These are phyloP conservation scores for Corbicula japonica DNA, from an alignment of 2,888 invertebrate genomes.

Conservation along the genomic window DNA sequence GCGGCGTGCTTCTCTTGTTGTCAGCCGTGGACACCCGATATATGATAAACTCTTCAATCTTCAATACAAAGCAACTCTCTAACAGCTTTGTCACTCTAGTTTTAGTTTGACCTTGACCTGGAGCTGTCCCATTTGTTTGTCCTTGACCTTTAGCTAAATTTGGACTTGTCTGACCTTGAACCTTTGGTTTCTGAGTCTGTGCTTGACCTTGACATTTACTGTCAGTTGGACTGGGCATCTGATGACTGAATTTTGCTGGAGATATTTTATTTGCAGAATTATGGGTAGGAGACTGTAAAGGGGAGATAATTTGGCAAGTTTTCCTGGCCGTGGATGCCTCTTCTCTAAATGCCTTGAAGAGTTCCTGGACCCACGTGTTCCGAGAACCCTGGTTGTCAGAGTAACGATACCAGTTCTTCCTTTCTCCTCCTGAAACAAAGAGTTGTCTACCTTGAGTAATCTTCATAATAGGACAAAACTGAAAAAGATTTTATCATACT, in stretches of 20 bases:
- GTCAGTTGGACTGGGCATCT: neutral
- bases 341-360: slow-evolving; percentile 93
- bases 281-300: slow-evolving; percentile 71
- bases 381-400: slow-evolving; percentile 90
- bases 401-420: slow-evolving; percentile 96
- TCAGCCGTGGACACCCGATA: slow-evolving; percentile 93
- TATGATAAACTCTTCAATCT: slow-evolving; percentile 96
- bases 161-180: slow-evolving; percentile 36
- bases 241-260: slow-evolving; percentile 6
- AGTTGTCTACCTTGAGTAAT: too few species aligned
- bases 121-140: slow-evolving; percentile 31
- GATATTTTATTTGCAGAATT: slow-evolving; percentile 19
- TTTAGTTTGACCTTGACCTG: slow-evolving; percentile 40
- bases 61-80: slow-evolving; percentile 95
- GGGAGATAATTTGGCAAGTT: slow-evolving; percentile 71
- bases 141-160: slow-evolving; percentile 33
- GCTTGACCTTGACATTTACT: neutral
- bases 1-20: slow-evolving; percentile 88
- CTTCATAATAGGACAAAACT: too few species aligned
- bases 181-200: slow-evolving; percentile 33
- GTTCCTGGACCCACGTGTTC: slow-evolving; percentile 94
- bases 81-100: slow-evolving; percentile 89
- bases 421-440: slow-evolving; percentile 90
- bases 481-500: too few species aligned
- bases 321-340: slow-evolving; percentile 89